Evolutionary conservation across 2,113 vertebrate genomes (phyloP), one percentile per base, ranked within the genome.

Genomic region (Myrmecobius fasciatus): DNA sequence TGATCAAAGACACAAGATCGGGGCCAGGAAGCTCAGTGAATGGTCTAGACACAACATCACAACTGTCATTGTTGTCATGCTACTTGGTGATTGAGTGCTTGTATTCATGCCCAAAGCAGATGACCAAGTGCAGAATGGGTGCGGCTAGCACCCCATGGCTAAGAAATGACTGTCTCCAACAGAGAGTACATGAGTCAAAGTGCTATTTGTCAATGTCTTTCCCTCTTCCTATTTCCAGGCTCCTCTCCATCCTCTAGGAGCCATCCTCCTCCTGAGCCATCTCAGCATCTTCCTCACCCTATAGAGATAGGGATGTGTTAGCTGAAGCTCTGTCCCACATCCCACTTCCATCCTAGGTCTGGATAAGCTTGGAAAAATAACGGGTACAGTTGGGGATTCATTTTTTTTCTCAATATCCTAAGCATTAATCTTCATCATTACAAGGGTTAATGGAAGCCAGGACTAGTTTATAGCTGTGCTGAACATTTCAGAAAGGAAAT

Each of bases 401-500:
- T 93, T 46, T n/a, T 92, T 91, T 89, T 51, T 3, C 52, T 54
- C 46, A 75, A 53, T 46, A 53, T 28, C 54, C 56, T 92, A 90
- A 92, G 89, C 3, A 43, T 46, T 88, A 48, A 2, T 56, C 25
- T 0, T 91, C n/a, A 88, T 93, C 47, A 31, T 46, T 95, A 25
- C 0, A 36, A 92, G 60, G 53, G 56, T 43, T 51, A n/a, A 31
- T 22, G 46, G 67, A 67, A 53, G 25, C 43, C 28, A 14, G 54
- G 46, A 31, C 31, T 67, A 20, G 17, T 83, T 53, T 1, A 92
- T 14, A 24, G 54, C 46, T 20, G 92, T 49, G 28, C 49, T 96
- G 94, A 93, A 83, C 95, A 90, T 96, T 97, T 97, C 92, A 97
- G 94, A 96, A 96, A 96, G 92, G 92, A 98, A 97, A 97, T 96